These are phyloP conservation scores for Taurulus bubalis DNA, from an alignment of 2,113 vertebrate species.

Conservation along the genomic window DNA sequence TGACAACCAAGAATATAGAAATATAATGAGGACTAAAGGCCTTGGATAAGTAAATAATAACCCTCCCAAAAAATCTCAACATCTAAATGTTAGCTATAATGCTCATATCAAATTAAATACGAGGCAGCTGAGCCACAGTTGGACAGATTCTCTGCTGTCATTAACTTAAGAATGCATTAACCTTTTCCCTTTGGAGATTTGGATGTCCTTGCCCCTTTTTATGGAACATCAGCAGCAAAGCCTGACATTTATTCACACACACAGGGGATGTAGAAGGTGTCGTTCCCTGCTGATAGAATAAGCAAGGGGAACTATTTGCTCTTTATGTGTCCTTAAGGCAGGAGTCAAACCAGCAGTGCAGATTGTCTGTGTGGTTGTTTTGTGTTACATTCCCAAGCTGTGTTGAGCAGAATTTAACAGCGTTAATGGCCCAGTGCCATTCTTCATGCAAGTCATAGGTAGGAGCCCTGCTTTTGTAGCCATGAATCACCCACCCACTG, in stretches of 20 bases:
- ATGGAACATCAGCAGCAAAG: constrained; percentile 53
- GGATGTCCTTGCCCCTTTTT: constrained; percentile 45
- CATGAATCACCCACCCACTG: constrained; percentile 47
- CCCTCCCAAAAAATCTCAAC: not conserved
- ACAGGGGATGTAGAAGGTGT: constrained; percentile 24
- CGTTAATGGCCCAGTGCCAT: not conserved
- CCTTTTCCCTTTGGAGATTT: constrained; percentile 65
- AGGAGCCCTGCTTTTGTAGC: constrained; percentile 16
- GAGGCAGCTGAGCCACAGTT: not conserved
- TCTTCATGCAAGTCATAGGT: constrained; percentile 11
- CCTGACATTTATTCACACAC: constrained; percentile 68
- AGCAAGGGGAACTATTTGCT: constrained; percentile 25
- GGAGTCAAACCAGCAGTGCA: constrained; percentile 35
- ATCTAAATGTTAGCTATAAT: constrained; percentile 6
- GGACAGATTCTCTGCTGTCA: constrained; percentile 41
- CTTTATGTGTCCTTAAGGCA: constrained; percentile 18
- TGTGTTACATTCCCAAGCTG: constrained; percentile 60
- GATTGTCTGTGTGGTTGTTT: constrained; percentile 31
- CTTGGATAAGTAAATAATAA: not conserved
- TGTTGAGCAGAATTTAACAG: constrained; percentile 27
- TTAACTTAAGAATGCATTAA: constrained; percentile 73
- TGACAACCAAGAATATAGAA: not conserved
- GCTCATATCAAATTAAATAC: constrained; percentile 21
- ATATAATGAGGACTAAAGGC: not conserved
- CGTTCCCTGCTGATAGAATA: constrained; percentile 48